Base-by-base conservation (phyloP, 2,888 invertebrate species). In the Ichneumoninae sp. region DNA sequence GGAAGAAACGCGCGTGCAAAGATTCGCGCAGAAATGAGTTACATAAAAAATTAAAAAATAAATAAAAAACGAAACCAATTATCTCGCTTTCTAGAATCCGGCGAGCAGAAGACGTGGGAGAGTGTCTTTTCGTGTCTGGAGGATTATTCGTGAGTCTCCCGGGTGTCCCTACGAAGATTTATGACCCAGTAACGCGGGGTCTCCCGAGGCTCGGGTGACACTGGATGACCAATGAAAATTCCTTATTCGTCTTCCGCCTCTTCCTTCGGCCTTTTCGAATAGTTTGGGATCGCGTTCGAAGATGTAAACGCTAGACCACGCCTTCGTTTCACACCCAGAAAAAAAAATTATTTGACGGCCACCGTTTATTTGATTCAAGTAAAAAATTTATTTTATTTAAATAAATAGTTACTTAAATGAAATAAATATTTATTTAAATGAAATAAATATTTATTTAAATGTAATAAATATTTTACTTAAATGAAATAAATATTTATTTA, bases 51-150 rank as follows among this genome's bases (percentile, higher is more conserved):
- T 3, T 3, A 19, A 40, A 3, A 70, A 6, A 52, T 44, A 63
- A 65, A 79, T 52, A n/a, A 75, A 73, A 63, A 77, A 65, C 65
- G 50, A 75, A 87, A 83, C 79, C 87, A 89, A 89, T 91, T 90
- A 90, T 88, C 84, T 83, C 68, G 82, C 68, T 83, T 84, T 80
- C 73, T 85, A 84, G 81, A 83, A 89, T 83, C 83, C 87, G 88
- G 88, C 40, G 52, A 69, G 71, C 83, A 90, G 88, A 65, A 90
- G 66, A 52, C 7, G 8, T 19, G 19, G 71, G 86, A 86, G 89
- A 88, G 87, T 63, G 13, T 89, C 50, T 40, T 78, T 86, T 88
- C 73, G 70, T 36, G n/a, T n/a, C 19, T 47, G 10, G 13, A 69
- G 16, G 3, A 47, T 68, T 79, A 78, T 70, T 60, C 30, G 36